Percentiles rank a stretch among this genome's conserved stretches.
These are phyloP conservation scores for Sycophila sp. DNA, from an alignment of 1,140 invertebrate species.

Conservation along the genomic window DNA sequence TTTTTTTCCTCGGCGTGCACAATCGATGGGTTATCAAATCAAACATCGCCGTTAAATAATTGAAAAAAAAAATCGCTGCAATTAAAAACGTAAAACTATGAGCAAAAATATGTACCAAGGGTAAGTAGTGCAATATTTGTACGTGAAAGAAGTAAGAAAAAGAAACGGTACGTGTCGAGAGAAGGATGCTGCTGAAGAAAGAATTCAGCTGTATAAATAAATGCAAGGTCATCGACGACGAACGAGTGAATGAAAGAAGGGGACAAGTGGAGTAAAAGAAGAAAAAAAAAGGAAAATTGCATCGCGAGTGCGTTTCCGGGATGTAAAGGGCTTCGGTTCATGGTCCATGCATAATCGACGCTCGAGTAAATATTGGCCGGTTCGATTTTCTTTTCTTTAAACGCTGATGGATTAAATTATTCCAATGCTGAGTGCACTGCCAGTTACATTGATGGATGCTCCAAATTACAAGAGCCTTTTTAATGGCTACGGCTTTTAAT, in stretches of 20 bases:
- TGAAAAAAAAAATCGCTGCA: no score
- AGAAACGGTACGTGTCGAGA: slow-evolving; percentile 20
- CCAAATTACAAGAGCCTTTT: background rate
- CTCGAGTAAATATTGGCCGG: slow-evolving; percentile 2
- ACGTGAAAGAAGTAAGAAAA: no score
- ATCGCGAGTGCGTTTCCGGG: background rate
- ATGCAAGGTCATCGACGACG: slow-evolving; percentile 53
- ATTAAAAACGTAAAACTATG: no score
- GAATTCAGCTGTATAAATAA: slow-evolving; percentile 59
- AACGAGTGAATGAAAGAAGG: no score
- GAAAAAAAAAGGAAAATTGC: no score
- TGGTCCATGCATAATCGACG: background rate
- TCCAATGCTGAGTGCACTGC: background rate
- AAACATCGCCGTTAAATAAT: no score
- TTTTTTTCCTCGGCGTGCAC: no score
- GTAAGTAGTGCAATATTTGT: no score
- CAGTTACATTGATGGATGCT: no score
- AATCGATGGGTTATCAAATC: no score
- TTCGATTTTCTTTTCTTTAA: background rate
- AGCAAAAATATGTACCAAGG: no score
- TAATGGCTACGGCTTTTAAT: background rate
- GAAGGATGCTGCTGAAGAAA: slow-evolving; percentile 40
- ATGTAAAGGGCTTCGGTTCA: background rate
- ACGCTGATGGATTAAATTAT: background rate
- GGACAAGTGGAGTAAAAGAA: no score